Evolutionary conservation across 2,113 vertebrate species (phyloP).

Genomic region (Sarotherodon lohbergeri): DNA sequence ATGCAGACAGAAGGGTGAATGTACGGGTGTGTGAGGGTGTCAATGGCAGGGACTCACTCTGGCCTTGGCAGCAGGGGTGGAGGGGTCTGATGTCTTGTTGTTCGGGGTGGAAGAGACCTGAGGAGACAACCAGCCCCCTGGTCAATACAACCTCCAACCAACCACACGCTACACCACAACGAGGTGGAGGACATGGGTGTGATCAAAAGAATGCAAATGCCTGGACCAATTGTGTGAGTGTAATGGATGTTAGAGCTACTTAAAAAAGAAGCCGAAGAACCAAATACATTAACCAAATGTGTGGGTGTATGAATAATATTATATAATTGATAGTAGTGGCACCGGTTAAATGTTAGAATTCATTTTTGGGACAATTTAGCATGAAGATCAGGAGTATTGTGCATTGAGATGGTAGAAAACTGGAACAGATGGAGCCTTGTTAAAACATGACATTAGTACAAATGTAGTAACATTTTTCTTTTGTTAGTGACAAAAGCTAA

Average conservation of each 20-base stretch:
- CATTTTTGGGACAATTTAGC: not conserved
- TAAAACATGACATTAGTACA: not conserved
- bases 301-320: not conserved
- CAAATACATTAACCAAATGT: not conserved
- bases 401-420: not conserved
- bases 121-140: slow-evolving; percentile 64
- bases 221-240: not conserved
- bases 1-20: not conserved
- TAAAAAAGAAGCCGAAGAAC: not conserved
- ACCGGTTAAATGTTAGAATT: not conserved
- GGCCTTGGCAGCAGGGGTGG: slow-evolving; percentile 56
- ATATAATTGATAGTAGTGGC: not conserved
- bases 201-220: not conserved
- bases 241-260: not conserved
- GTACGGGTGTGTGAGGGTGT: slow-evolving; percentile 37
- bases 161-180: slow-evolving; percentile 29
- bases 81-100: slow-evolving; percentile 68
- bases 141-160: slow-evolving; percentile 54
- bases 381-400: not conserved
- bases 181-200: not conserved
- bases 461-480: not conserved
- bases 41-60: slow-evolving; percentile 65
- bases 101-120: slow-evolving; percentile 71
- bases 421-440: not conserved
- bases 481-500: not conserved